Evolutionary conservation across 1,140 invertebrate species (phyloP).

Genomic region (Cotesia chilonis): DNA sequence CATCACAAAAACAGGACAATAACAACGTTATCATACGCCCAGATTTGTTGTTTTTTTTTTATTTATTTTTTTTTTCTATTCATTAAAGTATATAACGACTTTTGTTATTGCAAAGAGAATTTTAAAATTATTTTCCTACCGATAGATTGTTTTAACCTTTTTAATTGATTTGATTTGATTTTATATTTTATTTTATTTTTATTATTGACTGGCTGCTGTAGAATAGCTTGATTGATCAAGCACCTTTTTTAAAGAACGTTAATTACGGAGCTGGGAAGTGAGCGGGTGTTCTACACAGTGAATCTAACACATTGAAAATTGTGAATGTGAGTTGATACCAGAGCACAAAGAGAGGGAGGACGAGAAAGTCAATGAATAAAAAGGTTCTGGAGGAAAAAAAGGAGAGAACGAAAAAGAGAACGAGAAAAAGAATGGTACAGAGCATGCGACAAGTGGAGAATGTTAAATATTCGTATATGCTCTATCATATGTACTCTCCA

Average conservation of each 20-base stretch:
- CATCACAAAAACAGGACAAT: too few species aligned
- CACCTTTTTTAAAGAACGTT: conserved; percentile 17
- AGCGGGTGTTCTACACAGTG: background rate
- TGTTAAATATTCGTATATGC: too few species aligned
- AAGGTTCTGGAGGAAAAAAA: background rate
- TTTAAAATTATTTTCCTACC: too few species aligned
- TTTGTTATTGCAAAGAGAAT: too few species aligned
- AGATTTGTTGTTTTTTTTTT: too few species aligned
- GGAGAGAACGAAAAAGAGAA: conserved; percentile 9
- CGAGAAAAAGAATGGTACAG: background rate
- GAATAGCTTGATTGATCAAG: conserved; percentile 12
- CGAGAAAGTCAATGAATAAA: conserved; percentile 19
- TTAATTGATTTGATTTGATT: background rate
- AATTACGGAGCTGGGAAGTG: conserved; percentile 17
- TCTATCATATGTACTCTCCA: too few species aligned
- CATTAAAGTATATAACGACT: too few species aligned
- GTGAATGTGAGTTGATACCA: background rate
- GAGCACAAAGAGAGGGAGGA: background rate
- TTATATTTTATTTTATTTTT: conserved; percentile 4
- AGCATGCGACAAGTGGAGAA: background rate
- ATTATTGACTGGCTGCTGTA: conserved; percentile 4
- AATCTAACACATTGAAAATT: conserved; percentile 5
- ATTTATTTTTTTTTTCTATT: too few species aligned
- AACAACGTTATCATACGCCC: too few species aligned
- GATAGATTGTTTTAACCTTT: too few species aligned